Base-by-base conservation (phyloP, 2,113 vertebrate species). In the Suricata suricatta region DNA sequence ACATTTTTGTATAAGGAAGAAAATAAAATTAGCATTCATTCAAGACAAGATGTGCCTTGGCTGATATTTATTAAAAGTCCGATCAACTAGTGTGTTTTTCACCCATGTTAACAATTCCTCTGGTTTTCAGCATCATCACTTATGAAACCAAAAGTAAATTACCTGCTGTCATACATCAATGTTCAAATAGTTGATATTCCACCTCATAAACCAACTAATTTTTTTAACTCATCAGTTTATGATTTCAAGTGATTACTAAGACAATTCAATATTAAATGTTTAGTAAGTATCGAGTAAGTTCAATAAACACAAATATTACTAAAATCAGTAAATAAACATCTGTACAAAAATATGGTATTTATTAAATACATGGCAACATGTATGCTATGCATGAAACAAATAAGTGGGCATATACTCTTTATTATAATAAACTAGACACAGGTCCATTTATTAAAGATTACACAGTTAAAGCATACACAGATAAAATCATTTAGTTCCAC, bases 21-120 rank as follows among this genome's bases (percentile, higher is more conserved):
- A 96, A 96, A 96, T n/a, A 84, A 95, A 95, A 94, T 68, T 60
- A 88, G 60, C 19, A 97, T 3, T 66, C 66, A 93, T 52, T 91
- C 54, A 84, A 90, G 50, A 71, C 47, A 96, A 79, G 33, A 89
- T 52, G 44, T 81, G 52, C 66, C 29, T 38, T 68, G 19, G 27
- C 2, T 91, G 74, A 57, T 15, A 90, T 76, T 72, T 87, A 72
- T 54, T 33, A 88, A n/a, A 72, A 89, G 44, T 69, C 11, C 83
- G 25, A 94, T 60, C 11, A 7, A 85, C 41, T 63, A 77, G 38
- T 64, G 38, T 63, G 10, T 44, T 96, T 92, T 54, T 89, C 41
- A 23, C 14, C 71, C 57, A 66, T 5, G 13, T 57, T 80, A 93
- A 79, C 41, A 90, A 89, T 69, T 95, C 38, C 47, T 64, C 83